These are phyloP conservation scores for Mobula birostris DNA, from an alignment of 2,113 vertebrate species.

Conservation along the genomic window DNA sequence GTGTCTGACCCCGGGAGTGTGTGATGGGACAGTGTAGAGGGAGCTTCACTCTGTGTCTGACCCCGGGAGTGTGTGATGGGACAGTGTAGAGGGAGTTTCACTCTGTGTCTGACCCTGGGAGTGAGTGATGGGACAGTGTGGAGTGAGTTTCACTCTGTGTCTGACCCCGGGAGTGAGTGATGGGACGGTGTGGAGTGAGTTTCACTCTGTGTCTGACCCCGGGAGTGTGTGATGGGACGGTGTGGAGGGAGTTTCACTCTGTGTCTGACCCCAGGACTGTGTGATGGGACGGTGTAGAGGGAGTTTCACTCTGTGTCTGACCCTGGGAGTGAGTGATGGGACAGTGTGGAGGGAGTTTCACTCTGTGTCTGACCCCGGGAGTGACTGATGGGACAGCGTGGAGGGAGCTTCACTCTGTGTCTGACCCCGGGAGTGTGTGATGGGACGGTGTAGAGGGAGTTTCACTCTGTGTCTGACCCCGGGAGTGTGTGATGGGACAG, in stretches of 20 bases:
- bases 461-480: no score
- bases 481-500: no score
- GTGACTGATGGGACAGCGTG: not conserved
- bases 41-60: no score
- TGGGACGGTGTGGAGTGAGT: not conserved
- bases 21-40: no score
- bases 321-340: constrained; percentile 3
- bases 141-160: not conserved
- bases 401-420: not conserved
- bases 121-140: not conserved
- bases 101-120: no score
- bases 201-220: no score
- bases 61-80: not conserved
- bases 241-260: not conserved
- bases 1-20: no score
- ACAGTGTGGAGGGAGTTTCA: not conserved
- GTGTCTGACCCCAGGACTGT: no score
- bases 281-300: not conserved
- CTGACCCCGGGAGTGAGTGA: not conserved
- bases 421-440: not conserved
- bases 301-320: no score
- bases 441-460: no score
- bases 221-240: constrained; percentile 22
- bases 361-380: no score
- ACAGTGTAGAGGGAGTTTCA: no score